These are phyloP conservation scores for Drosophila neutralis DNA, from an alignment of 2,888 invertebrate genomes.

Conservation along the genomic window DNA sequence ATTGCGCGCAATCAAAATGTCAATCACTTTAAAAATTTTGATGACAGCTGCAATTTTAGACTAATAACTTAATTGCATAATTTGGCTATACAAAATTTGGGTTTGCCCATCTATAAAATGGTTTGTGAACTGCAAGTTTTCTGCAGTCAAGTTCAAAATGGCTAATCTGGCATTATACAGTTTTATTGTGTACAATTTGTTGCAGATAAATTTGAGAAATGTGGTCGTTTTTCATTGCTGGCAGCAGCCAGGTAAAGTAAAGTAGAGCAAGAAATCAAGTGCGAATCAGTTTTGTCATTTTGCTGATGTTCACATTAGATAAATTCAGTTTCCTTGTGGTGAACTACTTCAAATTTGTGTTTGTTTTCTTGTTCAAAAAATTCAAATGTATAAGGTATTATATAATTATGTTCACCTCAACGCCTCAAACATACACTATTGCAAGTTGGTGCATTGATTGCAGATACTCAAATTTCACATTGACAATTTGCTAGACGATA, in stretches of 20 bases:
- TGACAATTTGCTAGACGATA: neutral
- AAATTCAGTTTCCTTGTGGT: too few relatives aligned
- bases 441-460: neutral
- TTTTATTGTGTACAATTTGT: constrained; percentile 76
- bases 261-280: neutral
- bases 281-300: neutral
- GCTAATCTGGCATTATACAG: constrained; percentile 56
- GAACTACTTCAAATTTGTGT: too few relatives aligned
- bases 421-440: neutral
- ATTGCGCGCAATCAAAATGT: constrained; percentile 19
- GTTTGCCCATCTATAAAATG: constrained; percentile 54
- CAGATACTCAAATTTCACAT: neutral
- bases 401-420: neutral
- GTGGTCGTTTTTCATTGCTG: constrained; percentile 81
- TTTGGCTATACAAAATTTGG: neutral
- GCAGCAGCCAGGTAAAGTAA: constrained; percentile 58
- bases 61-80: constrained; percentile 58
- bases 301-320: neutral
- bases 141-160: constrained; percentile 37
- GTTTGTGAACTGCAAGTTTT: rapidly evolving
- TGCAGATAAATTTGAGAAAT: constrained; percentile 61
- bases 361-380: neutral
- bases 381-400: neutral
- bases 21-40: constrained; percentile 36
- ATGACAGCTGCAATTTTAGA: constrained; percentile 49